A percentile compares a stretch with the other conserved stretches of the same genome.
Conservation (phyloP, 2,888 invertebrate genomes). For the Standfussiana lucernea region DNA sequence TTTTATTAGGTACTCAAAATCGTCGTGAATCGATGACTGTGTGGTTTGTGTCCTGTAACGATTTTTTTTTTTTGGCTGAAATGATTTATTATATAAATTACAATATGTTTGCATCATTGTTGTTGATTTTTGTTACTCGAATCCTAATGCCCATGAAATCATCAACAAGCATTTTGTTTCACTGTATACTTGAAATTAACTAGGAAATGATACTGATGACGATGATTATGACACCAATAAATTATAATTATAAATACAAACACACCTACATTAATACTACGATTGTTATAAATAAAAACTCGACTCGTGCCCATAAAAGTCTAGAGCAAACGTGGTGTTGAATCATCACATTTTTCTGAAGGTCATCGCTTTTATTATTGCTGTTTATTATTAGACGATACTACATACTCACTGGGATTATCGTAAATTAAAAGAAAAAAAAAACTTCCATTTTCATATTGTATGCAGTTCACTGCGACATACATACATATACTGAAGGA, state of each 20-base stretch:
- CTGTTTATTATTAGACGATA: not conserved
- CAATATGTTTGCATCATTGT: not conserved
- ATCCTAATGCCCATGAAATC: not conserved
- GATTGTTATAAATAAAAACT: constrained; percentile 45
- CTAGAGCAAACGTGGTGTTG: constrained; percentile 48
- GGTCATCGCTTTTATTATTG: constrained; percentile 48
- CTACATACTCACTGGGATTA: not conserved
- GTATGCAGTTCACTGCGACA: not conserved
- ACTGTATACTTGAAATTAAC: not conserved
- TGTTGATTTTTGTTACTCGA: not conserved
- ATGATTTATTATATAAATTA: too few relatives aligned
- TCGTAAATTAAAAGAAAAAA: constrained; percentile 3
- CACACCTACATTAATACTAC: constrained; percentile 21
- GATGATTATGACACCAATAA: not conserved
- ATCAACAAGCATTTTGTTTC: not conserved
- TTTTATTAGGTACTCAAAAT: not conserved
- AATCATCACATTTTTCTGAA: constrained; percentile 70
- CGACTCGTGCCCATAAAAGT: constrained; percentile 62
- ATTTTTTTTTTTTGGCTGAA: not conserved
- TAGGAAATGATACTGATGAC: not conserved
- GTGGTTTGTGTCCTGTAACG: not conserved
- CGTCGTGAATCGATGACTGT: not conserved
- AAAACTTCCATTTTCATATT: not conserved
- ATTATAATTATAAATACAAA: constrained; percentile 13
- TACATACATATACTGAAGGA: not conserved